These are phyloP conservation scores for Erpetoichthys calabaricus DNA, from an alignment of 2,797 vertebrate genomes.

Conservation along the genomic window DNA sequence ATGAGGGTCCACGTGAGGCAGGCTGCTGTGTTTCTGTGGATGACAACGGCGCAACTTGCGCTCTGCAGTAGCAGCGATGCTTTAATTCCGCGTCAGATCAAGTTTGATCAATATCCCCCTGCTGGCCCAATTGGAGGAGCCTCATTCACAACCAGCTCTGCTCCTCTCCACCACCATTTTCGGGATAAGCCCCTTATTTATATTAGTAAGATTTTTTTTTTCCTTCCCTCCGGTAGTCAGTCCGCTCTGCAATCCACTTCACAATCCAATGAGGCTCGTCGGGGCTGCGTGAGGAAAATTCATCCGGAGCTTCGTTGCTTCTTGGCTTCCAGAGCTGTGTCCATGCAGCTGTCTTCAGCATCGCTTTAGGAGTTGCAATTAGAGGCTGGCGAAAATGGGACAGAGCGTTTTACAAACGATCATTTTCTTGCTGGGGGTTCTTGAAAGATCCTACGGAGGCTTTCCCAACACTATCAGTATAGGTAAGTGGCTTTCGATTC, in stretches of 20 bases:
- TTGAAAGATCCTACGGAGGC: constrained; percentile 67
- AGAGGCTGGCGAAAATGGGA: constrained; percentile 76
- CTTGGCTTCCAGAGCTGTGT: constrained; percentile 49
- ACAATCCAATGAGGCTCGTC: constrained; percentile 70
- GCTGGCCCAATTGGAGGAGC: constrained; percentile 68
- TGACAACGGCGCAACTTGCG: constrained; percentile 40
- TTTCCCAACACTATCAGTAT: constrained; percentile 97
- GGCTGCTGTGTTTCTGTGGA: constrained; percentile 47
- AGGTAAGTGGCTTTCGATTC: constrained; percentile 57
- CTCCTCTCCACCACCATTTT: constrained; percentile 54
- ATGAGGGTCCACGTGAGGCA: constrained; percentile 48
- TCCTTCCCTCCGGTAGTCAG: constrained; percentile 36
- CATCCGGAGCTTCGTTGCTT: constrained; percentile 12
- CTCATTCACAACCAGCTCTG: constrained; percentile 44
- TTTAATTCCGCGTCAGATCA: constrained; percentile 65
- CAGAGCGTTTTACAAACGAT: constrained; percentile 52
- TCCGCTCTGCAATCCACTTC: constrained; percentile 52
- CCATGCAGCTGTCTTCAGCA: constrained; percentile 62
- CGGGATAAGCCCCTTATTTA: constrained; percentile 44
- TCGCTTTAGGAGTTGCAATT: constrained; percentile 65
- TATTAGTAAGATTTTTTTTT: constrained; percentile 18
- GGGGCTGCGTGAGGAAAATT: constrained; percentile 64
- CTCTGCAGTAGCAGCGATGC: constrained; percentile 39
- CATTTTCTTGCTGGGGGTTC: constrained; percentile 73
- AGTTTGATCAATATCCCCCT: constrained; percentile 72